Base-by-base conservation (phyloP, 1,140 invertebrate species). In the Bombus pascuorum region DNA sequence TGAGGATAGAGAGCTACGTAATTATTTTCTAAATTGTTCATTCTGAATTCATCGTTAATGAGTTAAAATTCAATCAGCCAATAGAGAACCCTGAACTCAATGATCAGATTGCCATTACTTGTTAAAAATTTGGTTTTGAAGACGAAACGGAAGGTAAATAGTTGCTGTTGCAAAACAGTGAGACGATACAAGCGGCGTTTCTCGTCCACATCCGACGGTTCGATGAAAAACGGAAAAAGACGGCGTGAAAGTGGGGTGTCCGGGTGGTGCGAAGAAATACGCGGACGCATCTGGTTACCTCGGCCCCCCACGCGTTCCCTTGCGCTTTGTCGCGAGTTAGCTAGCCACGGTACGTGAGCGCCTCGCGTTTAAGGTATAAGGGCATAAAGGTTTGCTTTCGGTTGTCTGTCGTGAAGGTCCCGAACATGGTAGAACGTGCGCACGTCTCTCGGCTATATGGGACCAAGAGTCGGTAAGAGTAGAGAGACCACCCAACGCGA, bases 401-500 rank as follows among this genome's bases (percentile, higher is more conserved):
- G 78, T 90, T 66, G 83, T 75, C 72, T 85, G 75, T 90, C 89
- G 87, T 85, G 74, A 85, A 77, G 85, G 86, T 84, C 81, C 84
- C 86, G 89, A 91, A 90, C 89, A 91, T 88, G 89, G 89, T 88
- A 88, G 78, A 91, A 80, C 90, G 92, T 89, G 92, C 89, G 89
- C 87, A 89, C 86, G 81, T 85, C 81, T 87, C 89, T 87, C 89
- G 87, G 86, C 87, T 93, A 92, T 92, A 92, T 89, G 91, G 90
- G 89, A 93, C 91, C 87, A 37, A 81, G 86, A 91, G 93, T 91
- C 91, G 91, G 89, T 91, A 92, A 94, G 92, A 95, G 94, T 95
- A 93, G 94, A 91, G 92, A 95, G 95, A 94, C 94, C 95, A 95
- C 94, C 94, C 94, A 95, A 94, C 92, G 93, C 93, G 93, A 95